Percentiles rank a stretch among this genome's conserved stretches.
Conservation (phyloP, 2,113 vertebrate species). For the Rhineura floridana region DNA sequence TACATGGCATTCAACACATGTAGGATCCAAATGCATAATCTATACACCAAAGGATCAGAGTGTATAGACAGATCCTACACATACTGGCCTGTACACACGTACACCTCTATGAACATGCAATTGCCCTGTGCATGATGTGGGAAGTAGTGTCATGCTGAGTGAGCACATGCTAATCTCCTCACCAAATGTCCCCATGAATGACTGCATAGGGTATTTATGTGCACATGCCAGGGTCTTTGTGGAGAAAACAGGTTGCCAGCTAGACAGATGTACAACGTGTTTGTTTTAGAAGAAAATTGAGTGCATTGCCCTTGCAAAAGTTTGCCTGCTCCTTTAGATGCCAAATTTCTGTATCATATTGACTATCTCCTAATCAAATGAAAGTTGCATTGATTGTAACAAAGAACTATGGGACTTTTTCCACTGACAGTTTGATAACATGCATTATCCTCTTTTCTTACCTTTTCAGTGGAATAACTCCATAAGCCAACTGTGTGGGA, state of each 20-base stretch:
- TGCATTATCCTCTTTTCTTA: constrained; percentile 47
- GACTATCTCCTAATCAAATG: background rate
- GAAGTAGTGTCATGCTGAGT: background rate
- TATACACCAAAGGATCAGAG: background rate
- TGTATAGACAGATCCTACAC: background rate
- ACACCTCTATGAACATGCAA: background rate
- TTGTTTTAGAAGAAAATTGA: background rate
- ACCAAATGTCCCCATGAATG: background rate
- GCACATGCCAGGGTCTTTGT: too few relatives aligned
- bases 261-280: background rate
- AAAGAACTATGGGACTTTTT: background rate
- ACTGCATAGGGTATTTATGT: background rate
- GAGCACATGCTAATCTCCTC: background rate
- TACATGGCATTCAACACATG: background rate
- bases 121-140: background rate
- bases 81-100: background rate
- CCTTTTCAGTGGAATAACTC: constrained; percentile 97
- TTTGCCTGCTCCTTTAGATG: background rate
- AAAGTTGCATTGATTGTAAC: background rate
- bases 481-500: constrained; percentile 95
- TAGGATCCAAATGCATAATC: background rate
- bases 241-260: background rate
- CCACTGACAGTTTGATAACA: background rate
- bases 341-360: background rate
- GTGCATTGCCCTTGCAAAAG: background rate